Evolutionary conservation across 2,888 invertebrate genomes (phyloP).

Genomic region (Drosophila pullipes): DNA sequence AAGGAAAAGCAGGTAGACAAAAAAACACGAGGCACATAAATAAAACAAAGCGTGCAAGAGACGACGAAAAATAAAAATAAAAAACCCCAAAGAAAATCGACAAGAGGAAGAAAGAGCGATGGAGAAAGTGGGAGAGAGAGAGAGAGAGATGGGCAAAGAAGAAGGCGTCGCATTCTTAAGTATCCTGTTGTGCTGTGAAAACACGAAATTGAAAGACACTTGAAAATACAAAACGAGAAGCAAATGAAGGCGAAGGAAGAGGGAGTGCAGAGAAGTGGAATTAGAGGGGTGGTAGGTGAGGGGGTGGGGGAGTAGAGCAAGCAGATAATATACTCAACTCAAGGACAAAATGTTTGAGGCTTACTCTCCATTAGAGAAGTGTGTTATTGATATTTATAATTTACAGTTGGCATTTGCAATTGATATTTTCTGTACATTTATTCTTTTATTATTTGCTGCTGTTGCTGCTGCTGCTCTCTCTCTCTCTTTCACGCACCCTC

Average conservation of each 20-base stretch:
- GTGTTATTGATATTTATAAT: conserved; percentile 1
- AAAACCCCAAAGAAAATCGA: conserved; percentile 9
- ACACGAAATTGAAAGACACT: conserved; percentile 55
- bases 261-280: background rate
- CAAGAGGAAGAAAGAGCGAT: background rate
- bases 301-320: background rate
- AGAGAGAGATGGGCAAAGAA: background rate
- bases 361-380: background rate
- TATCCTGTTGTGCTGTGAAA: conserved; percentile 53
- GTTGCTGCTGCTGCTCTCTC: background rate
- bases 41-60: conserved; percentile 39
- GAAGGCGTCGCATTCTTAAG: conserved; percentile 45
- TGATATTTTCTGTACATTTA: background rate
- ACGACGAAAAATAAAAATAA: conserved; percentile 39
- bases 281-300: too few relatives aligned
- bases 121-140: background rate
- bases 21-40: conserved; percentile 45
- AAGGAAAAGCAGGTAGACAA: conserved; percentile 66
- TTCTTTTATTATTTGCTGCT: background rate
- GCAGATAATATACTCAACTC: background rate
- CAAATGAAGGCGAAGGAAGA: background rate
- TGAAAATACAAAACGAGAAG: conserved; percentile 19
- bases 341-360: background rate
- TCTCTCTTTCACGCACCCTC: background rate
- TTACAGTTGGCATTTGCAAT: background rate